Evolutionary conservation across 2,797 vertebrate genomes (phyloP).

Genomic region (Cossypha dichroa): DNA sequence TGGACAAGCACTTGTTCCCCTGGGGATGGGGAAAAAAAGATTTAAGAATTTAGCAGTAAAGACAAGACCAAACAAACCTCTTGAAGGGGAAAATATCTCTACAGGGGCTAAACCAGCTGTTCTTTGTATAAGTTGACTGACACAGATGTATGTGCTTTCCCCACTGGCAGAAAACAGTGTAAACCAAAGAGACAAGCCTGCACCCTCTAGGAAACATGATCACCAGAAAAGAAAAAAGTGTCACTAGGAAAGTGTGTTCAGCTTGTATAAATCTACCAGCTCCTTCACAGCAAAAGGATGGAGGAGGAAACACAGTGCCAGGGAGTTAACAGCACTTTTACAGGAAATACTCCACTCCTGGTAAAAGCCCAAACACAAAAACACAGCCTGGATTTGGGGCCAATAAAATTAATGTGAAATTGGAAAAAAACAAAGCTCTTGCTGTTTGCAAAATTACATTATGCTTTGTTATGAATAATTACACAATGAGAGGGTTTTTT

Average conservation of each 20-base stretch:
- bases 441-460: background rate
- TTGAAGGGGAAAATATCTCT: conserved; percentile 16
- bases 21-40: background rate
- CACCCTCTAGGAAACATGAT: background rate
- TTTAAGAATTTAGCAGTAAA: background rate
- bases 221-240: background rate
- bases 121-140: background rate
- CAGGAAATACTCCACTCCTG: background rate
- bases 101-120: conserved; percentile 15
- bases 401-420: conserved; percentile 5
- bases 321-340: background rate
- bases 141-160: conserved; percentile 5
- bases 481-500: background rate
- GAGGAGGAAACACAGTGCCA: background rate
- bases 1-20: background rate
- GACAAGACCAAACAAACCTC: conserved; percentile 48
- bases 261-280: background rate
- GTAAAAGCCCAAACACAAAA: conserved; percentile 10
- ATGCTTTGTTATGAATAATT: background rate
- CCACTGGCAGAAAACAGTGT: conserved; percentile 12
- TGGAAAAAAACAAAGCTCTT: background rate
- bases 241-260: background rate
- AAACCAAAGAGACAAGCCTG: background rate
- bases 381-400: background rate
- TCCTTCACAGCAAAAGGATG: background rate